Percentiles rank a stretch among this genome's conserved stretches.
Conservation (phyloP, 2,113 vertebrate species). For the Egretta garzetta region DNA sequence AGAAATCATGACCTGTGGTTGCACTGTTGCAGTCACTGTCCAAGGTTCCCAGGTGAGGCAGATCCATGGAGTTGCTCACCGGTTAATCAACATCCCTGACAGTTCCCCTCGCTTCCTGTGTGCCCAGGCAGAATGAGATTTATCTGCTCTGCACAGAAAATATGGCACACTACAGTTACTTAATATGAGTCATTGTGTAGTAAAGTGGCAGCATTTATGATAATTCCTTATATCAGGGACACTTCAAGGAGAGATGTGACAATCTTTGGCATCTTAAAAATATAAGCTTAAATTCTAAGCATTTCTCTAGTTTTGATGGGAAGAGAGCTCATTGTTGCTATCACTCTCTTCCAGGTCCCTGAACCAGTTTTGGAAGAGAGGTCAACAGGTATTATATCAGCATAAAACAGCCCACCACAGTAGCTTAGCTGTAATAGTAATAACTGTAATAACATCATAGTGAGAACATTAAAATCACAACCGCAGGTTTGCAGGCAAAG, state of each 20-base stretch:
- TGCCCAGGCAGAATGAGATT: neutral
- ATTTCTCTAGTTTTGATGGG: neutral
- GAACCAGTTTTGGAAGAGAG: neutral
- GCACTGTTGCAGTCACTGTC: neutral
- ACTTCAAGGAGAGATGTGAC: neutral
- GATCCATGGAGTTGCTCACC: neutral
- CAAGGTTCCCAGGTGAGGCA: neutral
- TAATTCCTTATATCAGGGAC: neutral
- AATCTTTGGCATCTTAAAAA: neutral
- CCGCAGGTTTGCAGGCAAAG: neutral
- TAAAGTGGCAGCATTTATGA: neutral
- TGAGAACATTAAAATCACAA: neutral
- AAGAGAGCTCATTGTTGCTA: neutral
- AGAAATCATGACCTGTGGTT: neutral
- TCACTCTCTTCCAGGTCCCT: neutral
- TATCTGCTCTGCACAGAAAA: neutral
- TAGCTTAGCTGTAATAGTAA: neutral
- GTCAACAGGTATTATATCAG: neutral
- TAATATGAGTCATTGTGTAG: neutral
- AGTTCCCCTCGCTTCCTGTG: neutral
- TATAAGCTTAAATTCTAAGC: neutral
- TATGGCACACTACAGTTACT: neutral
- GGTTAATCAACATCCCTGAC: neutral
- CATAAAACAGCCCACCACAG: neutral
- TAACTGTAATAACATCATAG: neutral